These are phyloP conservation scores for Pherbina coryleti DNA, from an alignment of 2,888 invertebrate species.

Conservation along the genomic window DNA sequence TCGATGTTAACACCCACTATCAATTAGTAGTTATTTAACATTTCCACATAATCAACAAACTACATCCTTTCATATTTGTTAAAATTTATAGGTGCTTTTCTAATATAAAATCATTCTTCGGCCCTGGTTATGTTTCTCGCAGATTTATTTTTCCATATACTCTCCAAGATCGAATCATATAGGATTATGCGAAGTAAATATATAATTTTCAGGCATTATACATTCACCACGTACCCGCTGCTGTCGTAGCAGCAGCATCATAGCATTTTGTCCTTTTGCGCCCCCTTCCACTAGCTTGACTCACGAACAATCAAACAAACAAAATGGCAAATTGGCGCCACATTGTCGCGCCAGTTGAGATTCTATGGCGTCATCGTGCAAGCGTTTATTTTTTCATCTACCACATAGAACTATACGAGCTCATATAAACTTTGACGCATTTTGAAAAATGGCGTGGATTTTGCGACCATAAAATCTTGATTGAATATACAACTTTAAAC, in stretches of 20 bases:
- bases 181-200: too few relatives aligned
- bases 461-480: constrained; percentile 15
- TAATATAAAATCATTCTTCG: background rate
- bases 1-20: too few relatives aligned
- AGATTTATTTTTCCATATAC: background rate
- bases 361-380: constrained; percentile 59
- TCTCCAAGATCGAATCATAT: background rate
- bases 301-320: constrained; percentile 50
- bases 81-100: too few relatives aligned
- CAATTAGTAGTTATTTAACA: too few relatives aligned
- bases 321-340: constrained; percentile 68
- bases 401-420: background rate
- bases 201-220: background rate
- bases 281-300: constrained; percentile 14
- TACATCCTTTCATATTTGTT: too few relatives aligned
- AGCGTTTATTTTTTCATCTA: background rate
- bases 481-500: background rate
- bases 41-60: too few relatives aligned
- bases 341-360: constrained; percentile 68
- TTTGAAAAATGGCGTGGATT: constrained; percentile 9
- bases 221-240: constrained; percentile 47
- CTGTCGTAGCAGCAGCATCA: constrained; percentile 58
- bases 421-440: constrained; percentile 22
- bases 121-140: background rate
- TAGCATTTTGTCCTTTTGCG: constrained; percentile 58